These are phyloP conservation scores for Rallus limicola DNA, from an alignment of 2,113 vertebrate species.

Conservation along the genomic window DNA sequence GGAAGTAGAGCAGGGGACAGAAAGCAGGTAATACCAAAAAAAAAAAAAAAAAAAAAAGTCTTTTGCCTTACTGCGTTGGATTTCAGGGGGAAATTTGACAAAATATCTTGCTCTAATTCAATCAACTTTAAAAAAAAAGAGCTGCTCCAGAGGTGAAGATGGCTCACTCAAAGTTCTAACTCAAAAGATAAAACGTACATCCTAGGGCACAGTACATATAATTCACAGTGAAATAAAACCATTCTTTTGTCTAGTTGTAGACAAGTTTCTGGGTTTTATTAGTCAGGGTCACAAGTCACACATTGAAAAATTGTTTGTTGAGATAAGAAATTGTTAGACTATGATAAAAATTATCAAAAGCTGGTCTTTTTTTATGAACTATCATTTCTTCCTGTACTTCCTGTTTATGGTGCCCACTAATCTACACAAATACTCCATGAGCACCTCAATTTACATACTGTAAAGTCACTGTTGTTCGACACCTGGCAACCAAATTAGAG, in stretches of 20 bases:
- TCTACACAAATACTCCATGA: neutral
- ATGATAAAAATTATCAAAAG: neutral
- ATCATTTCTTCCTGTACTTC: neutral
- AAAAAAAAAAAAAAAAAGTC: neutral
- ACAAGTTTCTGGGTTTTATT: neutral
- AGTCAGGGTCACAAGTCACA: neutral
- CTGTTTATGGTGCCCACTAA: neutral
- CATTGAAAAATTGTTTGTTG: neutral
- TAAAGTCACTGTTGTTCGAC: neutral
- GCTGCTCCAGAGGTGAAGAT: neutral
- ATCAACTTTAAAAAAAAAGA: neutral
- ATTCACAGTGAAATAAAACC: neutral
- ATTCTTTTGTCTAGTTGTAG: neutral
- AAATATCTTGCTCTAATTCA: neutral
- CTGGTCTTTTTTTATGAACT: neutral
- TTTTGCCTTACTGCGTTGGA: neutral
- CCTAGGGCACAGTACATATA: neutral
- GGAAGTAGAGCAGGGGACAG: neutral
- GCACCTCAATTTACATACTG: neutral
- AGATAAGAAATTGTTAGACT: neutral
- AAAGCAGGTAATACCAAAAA: neutral
- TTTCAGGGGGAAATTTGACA: neutral
- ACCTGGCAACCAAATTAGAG: constrained; percentile 7
- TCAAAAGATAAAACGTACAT: neutral
- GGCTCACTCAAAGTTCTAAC: neutral